These are phyloP conservation scores for Limnothrissa miodon DNA, from an alignment of 2,113 vertebrate genomes.

Conservation along the genomic window DNA sequence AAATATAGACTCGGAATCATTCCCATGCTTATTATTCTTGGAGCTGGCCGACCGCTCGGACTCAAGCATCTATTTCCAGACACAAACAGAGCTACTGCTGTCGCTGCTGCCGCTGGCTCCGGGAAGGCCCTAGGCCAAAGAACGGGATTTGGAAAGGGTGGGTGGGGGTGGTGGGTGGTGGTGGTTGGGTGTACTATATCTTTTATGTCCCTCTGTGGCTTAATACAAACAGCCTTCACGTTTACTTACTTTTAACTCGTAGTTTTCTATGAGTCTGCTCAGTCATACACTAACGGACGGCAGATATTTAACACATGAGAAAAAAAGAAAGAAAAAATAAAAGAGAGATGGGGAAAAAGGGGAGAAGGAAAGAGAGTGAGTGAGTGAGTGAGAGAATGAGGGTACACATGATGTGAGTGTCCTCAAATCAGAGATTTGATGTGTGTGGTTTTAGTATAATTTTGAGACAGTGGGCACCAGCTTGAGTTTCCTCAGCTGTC, in stretches of 20 bases:
- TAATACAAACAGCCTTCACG: constrained; percentile 54
- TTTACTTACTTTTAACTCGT: constrained; percentile 37
- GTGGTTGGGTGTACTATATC: constrained; percentile 45
- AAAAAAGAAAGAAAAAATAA: constrained; percentile 8
- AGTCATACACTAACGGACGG: constrained; percentile 19
- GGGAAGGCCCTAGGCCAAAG: constrained; percentile 44
- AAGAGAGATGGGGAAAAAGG: neutral
- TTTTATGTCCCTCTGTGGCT: constrained; percentile 51
- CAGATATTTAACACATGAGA: neutral
- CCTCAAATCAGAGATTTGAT: neutral
- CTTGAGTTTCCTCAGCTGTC: neutral
- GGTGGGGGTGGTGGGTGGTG: too few species aligned
- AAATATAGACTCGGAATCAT: constrained; percentile 26
- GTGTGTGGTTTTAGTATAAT: neutral
- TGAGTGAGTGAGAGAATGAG: neutral
- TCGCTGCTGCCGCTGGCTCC: constrained; percentile 49
- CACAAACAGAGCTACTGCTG: constrained; percentile 28
- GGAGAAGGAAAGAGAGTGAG: too few species aligned
- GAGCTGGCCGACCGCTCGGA: neutral
- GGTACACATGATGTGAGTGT: neutral
- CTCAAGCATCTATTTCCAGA: constrained; percentile 9
- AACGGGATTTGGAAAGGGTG: constrained; percentile 36
- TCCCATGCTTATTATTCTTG: constrained; percentile 37
- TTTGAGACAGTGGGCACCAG: neutral
- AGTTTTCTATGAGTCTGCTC: neutral